Base-by-base conservation (phyloP, 2,797 vertebrate species). In the Xenops minutus region DNA sequence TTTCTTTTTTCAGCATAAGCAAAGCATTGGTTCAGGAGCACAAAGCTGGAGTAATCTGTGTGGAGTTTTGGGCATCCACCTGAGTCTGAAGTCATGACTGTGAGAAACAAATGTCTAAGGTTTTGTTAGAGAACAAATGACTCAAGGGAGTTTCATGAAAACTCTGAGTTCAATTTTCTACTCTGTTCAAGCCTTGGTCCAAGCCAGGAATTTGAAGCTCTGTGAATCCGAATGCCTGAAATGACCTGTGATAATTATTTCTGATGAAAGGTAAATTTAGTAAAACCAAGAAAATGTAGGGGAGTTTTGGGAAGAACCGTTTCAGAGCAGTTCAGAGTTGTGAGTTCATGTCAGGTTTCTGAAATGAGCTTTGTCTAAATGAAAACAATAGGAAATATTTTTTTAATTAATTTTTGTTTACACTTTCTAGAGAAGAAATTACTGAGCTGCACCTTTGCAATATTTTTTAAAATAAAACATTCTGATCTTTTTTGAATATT, bases 181-280 rank as follows among this genome's bases (percentile, higher is more conserved):
- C 19, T 36, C 36, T 71, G 30, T 34, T 27, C 30, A 66, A 83
- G 32, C 19, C 26, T 71, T 56, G 18, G 27, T 68, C 92, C 66
- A 83, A 92, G 36, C 37, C 52, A 63, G 78, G 75, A 49, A 27
- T 52, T 72, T 52, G 58, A 49, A 49, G n/a, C 6, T 74, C 37
- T 83, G 56, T 71, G 41, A 71, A 43, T 69, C 32, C 37, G 46
- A 85, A 52, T 61, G 32, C 39, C 63, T 87, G 78, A 55, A 89
- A 77, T 46, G n/a, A 79, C 34, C 55, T 59, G 32, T 63, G 44
- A 59, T 29, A 62, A 37, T 46, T 67, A 34, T 77, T 85, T 64
- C 62, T 88, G 68, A 39, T 37, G 48, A 76, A 89, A 86, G 61
- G 32, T 56, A 61, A 61, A 83, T 64, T 83, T 88, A 85, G 23